Evolutionary conservation across 2,888 invertebrate species (phyloP), one percentile per base, ranked within the genome.

Genomic region (Corythucha ciliata): DNA sequence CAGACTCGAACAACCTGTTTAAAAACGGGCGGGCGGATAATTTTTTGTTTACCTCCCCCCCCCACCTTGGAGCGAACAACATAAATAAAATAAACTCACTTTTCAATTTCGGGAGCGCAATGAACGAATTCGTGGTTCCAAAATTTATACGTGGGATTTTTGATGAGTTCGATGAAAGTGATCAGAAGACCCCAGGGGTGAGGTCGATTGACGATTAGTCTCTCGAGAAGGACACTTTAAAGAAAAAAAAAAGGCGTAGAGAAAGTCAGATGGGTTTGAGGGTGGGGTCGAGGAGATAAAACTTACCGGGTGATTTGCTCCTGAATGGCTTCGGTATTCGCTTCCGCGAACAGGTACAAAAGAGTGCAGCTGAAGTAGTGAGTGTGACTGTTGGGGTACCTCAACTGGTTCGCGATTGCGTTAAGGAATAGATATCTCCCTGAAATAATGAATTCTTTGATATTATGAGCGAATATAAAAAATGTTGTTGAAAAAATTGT

Each of bases 51-150:
- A n/a, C n/a, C n/a, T n/a, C n/a, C n/a, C n/a, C n/a, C n/a, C n/a
- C n/a, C n/a, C n/a, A n/a, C 29, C 10, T 29, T 29, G 6, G 24
- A 40, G 24, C 7, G 6, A 40, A n/a, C 29, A 29, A 29, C 8
- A 29, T 29, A 29, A 29, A n/a, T n/a, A 32, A 41, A 22, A 46
- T 29, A n/a, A 33, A 77, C 85, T 79, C 71, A 93, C 92, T 96
- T 96, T 73, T 96, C 94, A 63, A 99, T 97, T 73, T 99, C 98
- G 1, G 97, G 94, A 18, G 98, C 97, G 70, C 98, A 99, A 66
- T 94, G 93, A 1, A 98, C 97, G 72, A 99, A 99, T 66, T 98
- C 96, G 66, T 98, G 97, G 59, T 84, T 82, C 97, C 98, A 98
- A 72, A 99, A 98, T 70, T 94, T 93, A 74, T 96, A 98, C 21